A percentile compares a stretch with the other conserved stretches of the same genome.
Evolutionary conservation across 1,140 invertebrate species (phyloP).

Genomic region (Homalodisca vitripennis): DNA sequence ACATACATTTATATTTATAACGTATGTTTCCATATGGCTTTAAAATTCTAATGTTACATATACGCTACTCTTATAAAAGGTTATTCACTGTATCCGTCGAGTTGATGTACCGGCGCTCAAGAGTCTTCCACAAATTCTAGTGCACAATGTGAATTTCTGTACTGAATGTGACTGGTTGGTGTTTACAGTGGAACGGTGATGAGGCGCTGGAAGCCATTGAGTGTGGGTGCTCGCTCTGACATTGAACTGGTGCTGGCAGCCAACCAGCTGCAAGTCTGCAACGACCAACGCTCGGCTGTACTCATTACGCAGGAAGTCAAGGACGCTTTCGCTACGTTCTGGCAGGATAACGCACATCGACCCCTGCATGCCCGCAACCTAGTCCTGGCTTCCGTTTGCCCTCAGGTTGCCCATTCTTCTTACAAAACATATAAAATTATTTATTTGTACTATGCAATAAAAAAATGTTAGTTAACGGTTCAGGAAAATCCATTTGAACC

Average conservation of each 20-base stretch:
- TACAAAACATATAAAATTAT: background rate
- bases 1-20: no score
- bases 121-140: no score
- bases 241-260: constrained; percentile 71
- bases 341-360: constrained; percentile 61
- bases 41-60: no score
- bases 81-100: no score
- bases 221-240: constrained; percentile 59
- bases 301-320: constrained; percentile 67
- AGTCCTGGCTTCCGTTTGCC: constrained; percentile 81
- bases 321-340: constrained; percentile 72
- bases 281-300: constrained; percentile 60
- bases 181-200: constrained; percentile 69
- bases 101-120: no score
- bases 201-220: constrained; percentile 66
- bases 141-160: background rate
- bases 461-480: background rate
- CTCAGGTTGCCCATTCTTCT: constrained; percentile 63
- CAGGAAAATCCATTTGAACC: background rate
- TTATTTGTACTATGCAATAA: background rate
- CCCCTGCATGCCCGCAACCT: constrained; percentile 72
- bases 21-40: no score
- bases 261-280: constrained; percentile 72
- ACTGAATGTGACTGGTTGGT: background rate
- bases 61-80: no score